Percentiles rank a stretch among this genome's conserved stretches.
phyloP scores from a whole-genome alignment of 2,797 vertebrate genomes.

The Lycodopsis pacificus region DNA sequence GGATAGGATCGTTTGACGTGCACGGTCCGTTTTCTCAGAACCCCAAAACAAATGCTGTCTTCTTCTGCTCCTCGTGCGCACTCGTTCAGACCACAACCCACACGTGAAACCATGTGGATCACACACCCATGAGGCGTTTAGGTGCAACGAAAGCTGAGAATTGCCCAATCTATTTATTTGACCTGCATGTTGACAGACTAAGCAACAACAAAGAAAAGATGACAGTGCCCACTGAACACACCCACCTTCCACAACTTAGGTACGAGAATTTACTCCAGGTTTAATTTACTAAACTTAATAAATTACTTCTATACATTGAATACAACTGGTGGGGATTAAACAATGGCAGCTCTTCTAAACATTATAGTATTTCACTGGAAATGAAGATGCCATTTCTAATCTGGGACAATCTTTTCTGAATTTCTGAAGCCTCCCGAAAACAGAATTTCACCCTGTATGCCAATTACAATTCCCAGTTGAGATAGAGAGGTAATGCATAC shows the following conservation, averaged over 20 bases:
- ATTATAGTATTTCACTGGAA: no score
- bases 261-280: not conserved
- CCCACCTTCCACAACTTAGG: not conserved
- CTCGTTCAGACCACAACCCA: constrained; percentile 34
- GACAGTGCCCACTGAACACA: not conserved
- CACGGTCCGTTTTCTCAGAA: not conserved
- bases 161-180: not conserved
- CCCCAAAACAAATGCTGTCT: not conserved
- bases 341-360: not conserved
- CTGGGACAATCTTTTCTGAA: constrained; percentile 6
- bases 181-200: not conserved
- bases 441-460: not conserved
- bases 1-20: not conserved
- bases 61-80: not conserved
- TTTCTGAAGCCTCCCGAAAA: not conserved
- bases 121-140: constrained; percentile 45
- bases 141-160: constrained; percentile 12
- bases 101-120: not conserved
- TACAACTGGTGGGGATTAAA: not conserved
- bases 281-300: not conserved
- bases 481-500: not conserved
- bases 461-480: constrained; percentile 7
- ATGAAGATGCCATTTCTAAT: not conserved
- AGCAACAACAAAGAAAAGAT: not conserved
- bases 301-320: not conserved